Evolutionary conservation across 2,797 vertebrate genomes (phyloP), one percentile per base, ranked within the genome.

Genomic region (Limnodromus scolopaceus): DNA sequence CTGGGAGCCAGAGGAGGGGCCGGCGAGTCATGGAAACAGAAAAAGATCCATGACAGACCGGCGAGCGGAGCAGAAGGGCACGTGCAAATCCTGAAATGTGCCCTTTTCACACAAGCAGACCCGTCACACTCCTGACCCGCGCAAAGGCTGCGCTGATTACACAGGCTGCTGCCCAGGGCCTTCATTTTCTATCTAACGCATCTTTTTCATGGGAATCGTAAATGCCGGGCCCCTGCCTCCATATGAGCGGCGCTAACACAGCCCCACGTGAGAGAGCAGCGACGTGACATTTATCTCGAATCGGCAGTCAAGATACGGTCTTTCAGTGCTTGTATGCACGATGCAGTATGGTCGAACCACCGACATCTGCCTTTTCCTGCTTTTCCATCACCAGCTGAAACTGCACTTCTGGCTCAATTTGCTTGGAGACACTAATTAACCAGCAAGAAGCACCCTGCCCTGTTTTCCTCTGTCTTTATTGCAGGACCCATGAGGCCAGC

Each of bases 1-100:
- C 83, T 91, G 3, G 1, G 80, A 78, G 74, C 80, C 82, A 97
- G 97, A 96, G 97, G 96, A 97, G 97, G 96, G 76, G 86, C 84
- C 2, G 75, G 53, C n/a, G 58, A 92, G 78, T 92, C 80, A 75
- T 22, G 79, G 66, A 92, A 83, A 95, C 77, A 84, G 70, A 17
- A 43, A 74, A 71, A 95, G 77, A 79, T 54, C 66, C 61, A 19
- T 45, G 68, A 39, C 41, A 81, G 75, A 46, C 63, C 2, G 2
- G 53, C 0, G 2, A 92, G 64, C 55, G 25, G 75, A 83, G 85
- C 89, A 64, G 79, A 72, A 69, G 58, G 51, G 34, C 17, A 27
- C 36, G 13, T 10, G 28, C 22, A 79, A 84, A 65, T 65, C 84
- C 88, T 58, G 64, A 46, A 39, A 3, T 2, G 32, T 38, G 63